Base-by-base conservation (phyloP, 2,888 invertebrate species). In the Cerastis leucographa region DNA sequence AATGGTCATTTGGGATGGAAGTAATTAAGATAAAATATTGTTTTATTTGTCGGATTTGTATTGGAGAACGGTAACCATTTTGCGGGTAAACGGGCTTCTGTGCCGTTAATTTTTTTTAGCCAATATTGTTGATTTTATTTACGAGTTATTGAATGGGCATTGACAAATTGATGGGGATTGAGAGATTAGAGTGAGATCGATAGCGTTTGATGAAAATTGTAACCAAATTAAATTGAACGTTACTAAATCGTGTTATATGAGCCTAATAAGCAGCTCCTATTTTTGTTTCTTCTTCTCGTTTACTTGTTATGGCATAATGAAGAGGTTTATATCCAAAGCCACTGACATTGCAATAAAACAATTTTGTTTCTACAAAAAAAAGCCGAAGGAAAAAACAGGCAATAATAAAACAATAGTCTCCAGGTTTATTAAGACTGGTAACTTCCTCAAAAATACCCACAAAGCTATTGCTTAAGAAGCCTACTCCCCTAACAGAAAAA, bases 21-120 rank as follows among this genome's bases (percentile, higher is more conserved):
- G 91, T 89, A 91, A 91, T 92, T 92, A 90, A 89, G 89, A 89
- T 91, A 90, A 92, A 91, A 92, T 92, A 91, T 93, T 88, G 89
- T 86, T 86, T 86, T 89, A 90, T 89, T 89, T 87, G 87, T 80
- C 74, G 74, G 81, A 84, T 83, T 81, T 85, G 86, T 86, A 84
- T 88, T 81, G 82, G 79, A 76, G 80, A 71, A 82, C 46, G 78
- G 65, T 71, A 51, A 85, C 77, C 70, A 12, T 74, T 83, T 67
- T 78, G 84, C 71, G 81, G 78, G 74, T 56, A 84, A 69, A 25
- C 71, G 71, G 44, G 73, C 70, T 73, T 76, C 71, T 70, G 71
- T 11, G 70, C 77, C 84, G 77, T 86, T 74, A 76, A 78, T 79
- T 78, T 76, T 79, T 71, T 83, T 56, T 29, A 46, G 61, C 59